Evolutionary conservation across 2,888 invertebrate genomes (phyloP).

Genomic region (Drosophila rubida): DNA sequence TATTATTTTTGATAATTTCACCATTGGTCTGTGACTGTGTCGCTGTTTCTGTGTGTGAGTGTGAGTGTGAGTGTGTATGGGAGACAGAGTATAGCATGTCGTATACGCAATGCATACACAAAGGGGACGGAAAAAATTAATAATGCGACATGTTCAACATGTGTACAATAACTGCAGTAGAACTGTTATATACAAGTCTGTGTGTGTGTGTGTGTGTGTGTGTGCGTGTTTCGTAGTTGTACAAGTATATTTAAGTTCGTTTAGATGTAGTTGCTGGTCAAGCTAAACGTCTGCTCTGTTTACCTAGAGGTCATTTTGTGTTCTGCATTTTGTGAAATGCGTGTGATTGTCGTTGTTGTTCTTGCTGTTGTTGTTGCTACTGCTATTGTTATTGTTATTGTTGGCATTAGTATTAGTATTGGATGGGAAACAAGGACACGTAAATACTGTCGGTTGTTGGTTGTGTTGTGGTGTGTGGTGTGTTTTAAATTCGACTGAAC

Average conservation of each 20-base stretch:
- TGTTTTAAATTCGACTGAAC: slow-evolving; percentile 52
- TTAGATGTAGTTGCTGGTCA: slow-evolving; percentile 21
- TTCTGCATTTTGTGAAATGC: slow-evolving; percentile 28
- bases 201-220: slow-evolving; percentile 22
- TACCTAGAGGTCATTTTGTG: slow-evolving; percentile 45
- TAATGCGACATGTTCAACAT: slow-evolving; percentile 58
- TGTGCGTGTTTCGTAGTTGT: slow-evolving; percentile 25
- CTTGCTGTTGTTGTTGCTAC: too few species aligned
- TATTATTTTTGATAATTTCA: slow-evolving; percentile 50
- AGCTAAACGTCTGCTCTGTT: slow-evolving; percentile 51
- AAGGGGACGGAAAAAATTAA: slow-evolving; percentile 44
- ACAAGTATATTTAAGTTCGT: slow-evolving; percentile 39
- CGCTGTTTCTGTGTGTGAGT: slow-evolving; percentile 4
- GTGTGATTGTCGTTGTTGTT: slow-evolving; percentile 11
- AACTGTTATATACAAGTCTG: slow-evolving; percentile 15
- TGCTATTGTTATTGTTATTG: too few species aligned
- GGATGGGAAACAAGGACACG: too few species aligned
- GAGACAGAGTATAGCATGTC: slow-evolving; percentile 9
- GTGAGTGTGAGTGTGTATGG: slow-evolving; percentile 26
- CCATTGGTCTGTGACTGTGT: slow-evolving; percentile 34
- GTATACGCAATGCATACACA: slow-evolving; percentile 33
- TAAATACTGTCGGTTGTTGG: too few species aligned
- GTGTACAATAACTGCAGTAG: slow-evolving; percentile 47
- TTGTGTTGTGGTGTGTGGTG: slow-evolving; percentile 18
- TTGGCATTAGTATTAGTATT: too few species aligned